These are phyloP conservation scores for Sander vitreus DNA, from an alignment of 2,113 vertebrate genomes.

Conservation along the genomic window DNA sequence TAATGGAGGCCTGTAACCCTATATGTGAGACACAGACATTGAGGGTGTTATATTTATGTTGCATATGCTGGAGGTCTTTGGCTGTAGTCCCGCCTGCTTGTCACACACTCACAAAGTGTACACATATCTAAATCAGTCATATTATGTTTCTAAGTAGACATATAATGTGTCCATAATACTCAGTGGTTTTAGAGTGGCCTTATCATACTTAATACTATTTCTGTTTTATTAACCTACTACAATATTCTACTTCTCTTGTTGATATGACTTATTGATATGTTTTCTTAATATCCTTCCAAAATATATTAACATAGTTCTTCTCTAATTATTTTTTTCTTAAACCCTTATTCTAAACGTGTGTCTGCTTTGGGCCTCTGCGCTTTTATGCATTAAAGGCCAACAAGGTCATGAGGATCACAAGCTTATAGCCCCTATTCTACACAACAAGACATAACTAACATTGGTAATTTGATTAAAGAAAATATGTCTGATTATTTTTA, in stretches of 20 bases:
- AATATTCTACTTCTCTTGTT: not conserved
- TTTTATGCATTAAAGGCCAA: constrained; percentile 61
- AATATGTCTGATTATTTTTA: not conserved
- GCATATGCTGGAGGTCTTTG: not conserved
- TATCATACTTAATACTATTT: not conserved
- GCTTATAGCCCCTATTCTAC: not conserved
- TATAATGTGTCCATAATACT: not conserved
- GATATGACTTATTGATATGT: not conserved
- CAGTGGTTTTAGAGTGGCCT: not conserved
- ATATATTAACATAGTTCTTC: not conserved
- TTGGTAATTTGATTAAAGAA: not conserved
- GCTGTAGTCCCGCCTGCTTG: constrained; percentile 2
- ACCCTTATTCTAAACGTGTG: not conserved
- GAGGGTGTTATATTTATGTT: not conserved
- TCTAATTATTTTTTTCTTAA: not conserved
- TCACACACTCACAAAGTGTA: constrained; percentile 11
- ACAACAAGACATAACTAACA: not conserved
- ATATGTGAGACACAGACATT: not conserved
- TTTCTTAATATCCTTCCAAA: not conserved
- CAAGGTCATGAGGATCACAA: constrained; percentile 52
- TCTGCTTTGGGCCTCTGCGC: not conserved
- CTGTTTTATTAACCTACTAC: not conserved
- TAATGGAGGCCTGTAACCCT: constrained; percentile 17
- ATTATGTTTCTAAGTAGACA: not conserved
- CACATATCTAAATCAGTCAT: constrained; percentile 1